Conservation (phyloP, 2,888 invertebrate species). For the Spatulosminthurus flaviceps region DNA sequence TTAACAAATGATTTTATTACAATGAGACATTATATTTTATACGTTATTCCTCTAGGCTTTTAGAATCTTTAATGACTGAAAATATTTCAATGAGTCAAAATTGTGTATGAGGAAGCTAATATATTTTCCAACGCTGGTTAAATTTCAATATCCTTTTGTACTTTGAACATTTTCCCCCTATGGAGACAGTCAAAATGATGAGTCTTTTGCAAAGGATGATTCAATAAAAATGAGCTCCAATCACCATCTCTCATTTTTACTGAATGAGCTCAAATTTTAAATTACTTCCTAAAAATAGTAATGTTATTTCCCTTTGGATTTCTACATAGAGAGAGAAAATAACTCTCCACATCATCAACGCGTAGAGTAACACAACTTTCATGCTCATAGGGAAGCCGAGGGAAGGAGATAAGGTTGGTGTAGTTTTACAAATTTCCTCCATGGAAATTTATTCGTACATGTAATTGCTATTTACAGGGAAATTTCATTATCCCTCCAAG, state of each 20-base stretch:
- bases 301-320: not conserved
- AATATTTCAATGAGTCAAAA: not conserved
- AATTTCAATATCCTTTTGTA: not conserved
- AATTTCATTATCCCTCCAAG: no score
- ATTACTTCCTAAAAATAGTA: not conserved
- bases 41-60: no score
- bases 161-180: not conserved
- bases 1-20: not conserved
- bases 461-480: no score
- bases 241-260: not conserved
- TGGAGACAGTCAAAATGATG: not conserved
- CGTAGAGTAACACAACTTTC: no score
- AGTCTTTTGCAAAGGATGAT: not conserved
- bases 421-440: no score
- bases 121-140: not conserved
- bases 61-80: no score
- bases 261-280: constrained; percentile 1
- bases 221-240: constrained; percentile 13
- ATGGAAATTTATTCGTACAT: no score
- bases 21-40: not conserved
- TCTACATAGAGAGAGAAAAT: not conserved
- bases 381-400: no score
- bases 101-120: not conserved
- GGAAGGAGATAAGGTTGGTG: no score
- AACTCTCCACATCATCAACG: no score